A percentile compares a stretch with the other conserved stretches of the same genome.
These are phyloP conservation scores for Drosophila nigrodunni DNA, from an alignment of 1,140 invertebrate genomes.

Conservation along the genomic window DNA sequence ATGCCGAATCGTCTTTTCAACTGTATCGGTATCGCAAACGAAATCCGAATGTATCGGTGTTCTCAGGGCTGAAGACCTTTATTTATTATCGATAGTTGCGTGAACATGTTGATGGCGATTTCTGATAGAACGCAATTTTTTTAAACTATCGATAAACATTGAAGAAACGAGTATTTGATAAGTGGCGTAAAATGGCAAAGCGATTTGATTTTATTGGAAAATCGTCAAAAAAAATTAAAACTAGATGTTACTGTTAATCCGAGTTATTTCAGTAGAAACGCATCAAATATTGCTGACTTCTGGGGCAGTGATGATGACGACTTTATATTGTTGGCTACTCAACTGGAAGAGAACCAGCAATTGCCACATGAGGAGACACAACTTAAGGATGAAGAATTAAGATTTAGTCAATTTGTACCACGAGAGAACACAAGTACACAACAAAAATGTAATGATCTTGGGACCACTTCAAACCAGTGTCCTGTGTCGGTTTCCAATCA, in stretches of 20 bases:
- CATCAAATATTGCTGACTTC: slow-evolving; percentile 51
- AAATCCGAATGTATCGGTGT: slow-evolving; percentile 16
- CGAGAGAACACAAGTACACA: slow-evolving; percentile 70
- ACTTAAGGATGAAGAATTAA: slow-evolving; percentile 43
- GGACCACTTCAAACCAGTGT: neutral
- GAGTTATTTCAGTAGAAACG: slow-evolving; percentile 3
- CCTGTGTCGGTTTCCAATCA: neutral
- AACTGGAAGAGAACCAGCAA: slow-evolving; percentile 57
- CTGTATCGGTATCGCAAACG: slow-evolving; percentile 27
- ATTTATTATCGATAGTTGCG: slow-evolving; percentile 3
- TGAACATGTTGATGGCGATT: neutral
- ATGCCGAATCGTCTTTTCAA: slow-evolving; percentile 29
- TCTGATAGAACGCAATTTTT: neutral
- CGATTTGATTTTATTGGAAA: slow-evolving; percentile 65
- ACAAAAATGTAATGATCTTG: slow-evolving; percentile 25
- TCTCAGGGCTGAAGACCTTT: slow-evolving; percentile 5
- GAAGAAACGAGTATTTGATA: too few species aligned
- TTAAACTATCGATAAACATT: neutral
- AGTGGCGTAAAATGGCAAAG: slow-evolving; percentile 54
- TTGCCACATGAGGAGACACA: slow-evolving; percentile 14
- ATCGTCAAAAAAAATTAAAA: slow-evolving; percentile 65
- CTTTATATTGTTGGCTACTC: slow-evolving; percentile 72
- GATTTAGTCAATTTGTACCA: slow-evolving; percentile 67
- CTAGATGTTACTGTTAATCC: slow-evolving; percentile 63
- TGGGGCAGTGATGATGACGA: slow-evolving; percentile 80